Conservation (phyloP, 1,140 invertebrate genomes). For the Lepidurus couesii region DNA sequence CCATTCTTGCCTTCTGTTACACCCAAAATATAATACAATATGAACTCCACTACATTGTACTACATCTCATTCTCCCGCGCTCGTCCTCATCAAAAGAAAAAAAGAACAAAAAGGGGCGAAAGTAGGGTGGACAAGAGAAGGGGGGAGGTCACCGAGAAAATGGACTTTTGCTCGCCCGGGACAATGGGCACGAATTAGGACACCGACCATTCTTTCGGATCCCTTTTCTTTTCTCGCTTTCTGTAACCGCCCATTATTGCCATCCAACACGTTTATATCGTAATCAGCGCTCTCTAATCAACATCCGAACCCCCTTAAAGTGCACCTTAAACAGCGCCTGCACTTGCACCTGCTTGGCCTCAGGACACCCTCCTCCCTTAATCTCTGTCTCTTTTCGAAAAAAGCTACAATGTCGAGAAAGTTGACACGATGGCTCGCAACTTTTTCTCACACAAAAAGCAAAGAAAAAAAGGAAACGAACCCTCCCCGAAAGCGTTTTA, state of each 20-base stretch:
- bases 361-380: not conserved
- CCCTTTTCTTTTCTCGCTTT: conserved; percentile 8
- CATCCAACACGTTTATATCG: conserved; percentile 6
- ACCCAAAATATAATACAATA: not conserved
- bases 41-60: conserved; percentile 4
- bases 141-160: conserved; percentile 4
- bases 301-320: not conserved
- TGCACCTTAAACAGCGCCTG: not conserved
- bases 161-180: not conserved
- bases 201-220: not conserved
- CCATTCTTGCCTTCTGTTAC: conserved; percentile 12
- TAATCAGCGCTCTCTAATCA: conserved; percentile 5
- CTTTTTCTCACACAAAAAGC: not conserved
- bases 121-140: not conserved
- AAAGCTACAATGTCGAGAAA: not conserved
- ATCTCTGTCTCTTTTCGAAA: not conserved
- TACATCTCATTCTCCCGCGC: not conserved
- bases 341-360: conserved; percentile 8
- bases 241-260: not conserved
- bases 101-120: not conserved
- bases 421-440: not conserved
- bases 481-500: not conserved
- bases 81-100: not conserved
- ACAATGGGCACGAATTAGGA: conserved; percentile 19
- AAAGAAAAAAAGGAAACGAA: too few species aligned